Conservation (phyloP, 1,140 invertebrate species). For the Tetragnatha versicolor region DNA sequence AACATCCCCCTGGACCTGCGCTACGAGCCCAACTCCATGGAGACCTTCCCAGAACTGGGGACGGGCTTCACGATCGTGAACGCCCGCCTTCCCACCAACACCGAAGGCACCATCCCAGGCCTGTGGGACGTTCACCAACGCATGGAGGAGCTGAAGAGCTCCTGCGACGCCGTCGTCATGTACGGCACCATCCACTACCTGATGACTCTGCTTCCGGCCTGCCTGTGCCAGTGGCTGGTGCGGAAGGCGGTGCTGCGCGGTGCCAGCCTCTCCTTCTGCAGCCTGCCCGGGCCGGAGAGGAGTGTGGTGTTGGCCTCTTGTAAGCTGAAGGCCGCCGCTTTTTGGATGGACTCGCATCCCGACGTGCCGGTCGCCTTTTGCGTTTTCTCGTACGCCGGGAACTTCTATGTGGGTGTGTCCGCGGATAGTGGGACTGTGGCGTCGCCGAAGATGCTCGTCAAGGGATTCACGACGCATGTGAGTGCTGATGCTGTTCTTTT, state of each 20-base stretch:
- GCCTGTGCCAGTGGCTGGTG: slow-evolving; percentile 59
- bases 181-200: slow-evolving; percentile 66
- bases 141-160: slow-evolving; percentile 67
- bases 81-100: slow-evolving; percentile 66
- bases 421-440: slow-evolving; percentile 65
- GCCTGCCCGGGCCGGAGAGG: slow-evolving; percentile 67
- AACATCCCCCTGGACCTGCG: slow-evolving; percentile 67
- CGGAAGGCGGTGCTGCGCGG: slow-evolving; percentile 57
- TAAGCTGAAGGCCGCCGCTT: slow-evolving; percentile 66
- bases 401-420: slow-evolving; percentile 67
- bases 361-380: slow-evolving; percentile 67
- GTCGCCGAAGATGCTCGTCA: slow-evolving; percentile 62
- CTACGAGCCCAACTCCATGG: slow-evolving; percentile 61
- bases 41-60: slow-evolving; percentile 62
- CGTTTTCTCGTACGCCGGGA: slow-evolving; percentile 68
- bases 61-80: slow-evolving; percentile 65
- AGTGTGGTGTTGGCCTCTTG: slow-evolving; percentile 63
- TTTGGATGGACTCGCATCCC: slow-evolving; percentile 65
- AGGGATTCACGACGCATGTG: slow-evolving; percentile 63
- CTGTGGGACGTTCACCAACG: slow-evolving; percentile 69
- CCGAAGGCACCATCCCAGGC: slow-evolving; percentile 70
- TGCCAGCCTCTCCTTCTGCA: slow-evolving; percentile 65
- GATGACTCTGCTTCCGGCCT: slow-evolving; percentile 61
- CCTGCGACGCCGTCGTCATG: slow-evolving; percentile 68
- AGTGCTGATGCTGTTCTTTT: no score